Evolutionary conservation across 2,797 vertebrate species (phyloP).

Genomic region (Cirrhinus molitorella): DNA sequence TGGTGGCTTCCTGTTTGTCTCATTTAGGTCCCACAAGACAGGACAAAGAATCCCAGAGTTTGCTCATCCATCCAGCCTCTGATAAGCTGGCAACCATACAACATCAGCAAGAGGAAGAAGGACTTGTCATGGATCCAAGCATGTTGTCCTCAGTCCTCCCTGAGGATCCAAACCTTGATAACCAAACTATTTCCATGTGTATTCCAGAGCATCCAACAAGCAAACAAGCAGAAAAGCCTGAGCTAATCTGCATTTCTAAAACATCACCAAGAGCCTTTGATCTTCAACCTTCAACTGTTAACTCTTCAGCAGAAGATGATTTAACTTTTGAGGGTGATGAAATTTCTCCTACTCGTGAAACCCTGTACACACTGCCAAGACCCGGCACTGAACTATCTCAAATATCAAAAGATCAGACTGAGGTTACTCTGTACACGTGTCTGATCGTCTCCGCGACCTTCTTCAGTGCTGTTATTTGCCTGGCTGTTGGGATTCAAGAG

Average conservation of each 20-base stretch:
- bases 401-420: constrained; percentile 46
- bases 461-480: constrained; percentile 68
- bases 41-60: constrained; percentile 47
- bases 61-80: constrained; percentile 21
- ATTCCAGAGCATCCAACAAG: constrained; percentile 11
- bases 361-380: constrained; percentile 37
- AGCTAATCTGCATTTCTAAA: constrained; percentile 56
- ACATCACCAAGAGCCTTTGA: constrained; percentile 14
- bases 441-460: constrained; percentile 68
- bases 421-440: constrained; percentile 56
- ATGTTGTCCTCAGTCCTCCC: constrained; percentile 52
- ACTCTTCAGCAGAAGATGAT: constrained; percentile 15
- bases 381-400: constrained; percentile 1
- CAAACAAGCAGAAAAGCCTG: constrained; percentile 49
- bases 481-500: constrained; percentile 71
- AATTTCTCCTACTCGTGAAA: constrained; percentile 20
- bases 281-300: constrained; percentile 13
- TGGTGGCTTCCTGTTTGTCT: constrained; percentile 54
- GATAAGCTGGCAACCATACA: constrained; percentile 48
- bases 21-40: constrained; percentile 52
- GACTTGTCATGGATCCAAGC: constrained; percentile 40
- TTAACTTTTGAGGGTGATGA: constrained; percentile 18
- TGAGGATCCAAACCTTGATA: constrained; percentile 40
- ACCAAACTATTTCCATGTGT: neutral
- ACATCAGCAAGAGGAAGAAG: constrained; percentile 37